phyloP scores from a whole-genome alignment of 2,797 vertebrate genomes.

The Dendrocincla fuliginosa region DNA sequence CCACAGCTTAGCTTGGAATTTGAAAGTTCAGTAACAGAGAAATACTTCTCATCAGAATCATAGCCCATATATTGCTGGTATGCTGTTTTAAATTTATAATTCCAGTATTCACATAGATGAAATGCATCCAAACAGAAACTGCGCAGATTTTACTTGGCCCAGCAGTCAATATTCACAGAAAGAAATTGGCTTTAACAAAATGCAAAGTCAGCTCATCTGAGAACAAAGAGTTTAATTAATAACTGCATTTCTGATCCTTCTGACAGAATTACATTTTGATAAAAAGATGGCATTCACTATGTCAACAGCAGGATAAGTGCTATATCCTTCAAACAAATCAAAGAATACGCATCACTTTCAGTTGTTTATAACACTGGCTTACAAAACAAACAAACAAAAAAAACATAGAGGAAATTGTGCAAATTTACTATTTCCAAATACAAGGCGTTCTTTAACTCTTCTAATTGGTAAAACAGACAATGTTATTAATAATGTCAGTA shows the following conservation, averaged over 20 bases:
- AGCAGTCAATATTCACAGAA: slow-evolving; percentile 48
- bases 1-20: slow-evolving; percentile 55
- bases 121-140: slow-evolving; percentile 64
- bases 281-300: slow-evolving; percentile 18
- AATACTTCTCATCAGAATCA: slow-evolving; percentile 55
- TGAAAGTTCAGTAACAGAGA: slow-evolving; percentile 57
- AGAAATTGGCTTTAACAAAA: slow-evolving; percentile 19
- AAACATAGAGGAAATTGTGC: background rate
- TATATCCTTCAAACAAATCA: background rate
- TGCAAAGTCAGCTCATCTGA: slow-evolving; percentile 44
- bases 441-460: background rate
- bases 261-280: slow-evolving; percentile 10
- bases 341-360: slow-evolving; percentile 35
- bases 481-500: background rate
- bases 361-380: slow-evolving; percentile 15
- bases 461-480: background rate
- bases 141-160: slow-evolving; percentile 47
- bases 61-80: slow-evolving; percentile 76
- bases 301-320: slow-evolving; percentile 40
- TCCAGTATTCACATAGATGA: slow-evolving; percentile 61
- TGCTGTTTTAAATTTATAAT: slow-evolving; percentile 45
- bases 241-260: slow-evolving; percentile 29
- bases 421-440: slow-evolving; percentile 31
- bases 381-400: background rate
- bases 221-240: slow-evolving; percentile 28